Base-by-base conservation (phyloP, 2,113 vertebrate genomes). In the Trematomus loennbergii region DNA sequence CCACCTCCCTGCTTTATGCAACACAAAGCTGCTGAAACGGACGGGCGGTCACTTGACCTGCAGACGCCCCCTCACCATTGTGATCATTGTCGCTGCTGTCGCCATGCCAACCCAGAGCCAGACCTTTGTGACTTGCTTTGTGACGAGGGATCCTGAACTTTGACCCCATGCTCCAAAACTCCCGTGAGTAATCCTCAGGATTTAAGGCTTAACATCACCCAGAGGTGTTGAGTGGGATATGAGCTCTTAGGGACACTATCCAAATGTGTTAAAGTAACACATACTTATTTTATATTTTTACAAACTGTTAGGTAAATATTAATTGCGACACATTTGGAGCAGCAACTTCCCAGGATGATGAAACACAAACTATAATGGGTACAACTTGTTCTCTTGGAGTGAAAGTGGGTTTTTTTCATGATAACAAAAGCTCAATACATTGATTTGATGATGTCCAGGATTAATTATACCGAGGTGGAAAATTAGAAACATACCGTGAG, bases 11-110 rank as follows among this genome's bases (percentile, higher is more conserved):
- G 0, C 64, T 57, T 8, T 25, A 29, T 20, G 46, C 45, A 74
- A 50, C 63, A 74, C 75, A 78, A 59, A 79, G 67, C 78, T 43
- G 18, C 66, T n/a, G 8, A 77, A 75, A 73, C n/a, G 66, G 46
- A 82, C 49, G 49, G 54, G 70, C n/a, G 1, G 71, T 73, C 50
- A 75, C 67, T 81, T 72, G 82, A 89, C 87, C 89, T 72, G 57
- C 10, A 11, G 63, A 78, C 80, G 67, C 69, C 77, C 73, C 22
- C 16, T 58, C 64, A 25, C 25, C 72, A 82, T 81, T 72, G 79
- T 72, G 43, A 3, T 45, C 65, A 77, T 77, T 85, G 65, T 86
- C 36, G 65, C 25, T 29, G 65, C 78, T 33, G 49, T 79, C 57
- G 68, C 83, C 80, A 85, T 88, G 88, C 17, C 84, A 75, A 88